Base-by-base conservation (phyloP, 1,140 invertebrate species). In the Leptonema lineaticorne region DNA sequence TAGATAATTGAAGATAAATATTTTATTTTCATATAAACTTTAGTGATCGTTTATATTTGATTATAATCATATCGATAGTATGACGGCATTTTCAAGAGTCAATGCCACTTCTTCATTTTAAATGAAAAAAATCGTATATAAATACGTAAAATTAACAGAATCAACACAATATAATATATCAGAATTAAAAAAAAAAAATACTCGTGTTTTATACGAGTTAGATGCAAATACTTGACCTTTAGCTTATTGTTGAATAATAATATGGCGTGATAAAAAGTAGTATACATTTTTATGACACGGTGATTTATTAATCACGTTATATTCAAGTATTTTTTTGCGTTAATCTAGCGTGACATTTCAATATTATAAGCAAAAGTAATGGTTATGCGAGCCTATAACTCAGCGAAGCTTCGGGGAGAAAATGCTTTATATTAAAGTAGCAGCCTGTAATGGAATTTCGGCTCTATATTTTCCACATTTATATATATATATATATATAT, bases 291-390 rank as follows among this genome's bases (percentile, higher is more conserved):
- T 59, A 59, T 20, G 57, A 59, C 57, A 59, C 57, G 57, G 18
- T 53, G 50, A 53, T 53, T 53, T 53, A 53, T 53, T 53, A 53
- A 53, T 53, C 18, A 24, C 50, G 22, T 53, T 26, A 53, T 53
- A 26, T 53, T 53, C 50, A 53, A 53, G 22, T 53, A 53, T 53
- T 53, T 53, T 53, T 53, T 53, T 53, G 50, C 20, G 37, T 11
- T 53, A 53, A 53, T 53, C 50, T 53, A 53, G 50, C 50, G 50
- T 53, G 50, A 53, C 50, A 53, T 53, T 53, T 53, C 50, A 53
- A 53, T 53, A 53, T 53, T 53, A 53, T 53, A 53, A 33, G 14
- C 50, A 14, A 8, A 53, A 53, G 50, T 53, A 53, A 53, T 53
- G 50, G 50, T 53, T 53, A 53, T 53, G 18, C n/a, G 50, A 7